Evolutionary conservation across 2,888 invertebrate genomes (phyloP), one percentile per base, ranked within the genome.

Genomic region (Acanthosepion esculentum): DNA sequence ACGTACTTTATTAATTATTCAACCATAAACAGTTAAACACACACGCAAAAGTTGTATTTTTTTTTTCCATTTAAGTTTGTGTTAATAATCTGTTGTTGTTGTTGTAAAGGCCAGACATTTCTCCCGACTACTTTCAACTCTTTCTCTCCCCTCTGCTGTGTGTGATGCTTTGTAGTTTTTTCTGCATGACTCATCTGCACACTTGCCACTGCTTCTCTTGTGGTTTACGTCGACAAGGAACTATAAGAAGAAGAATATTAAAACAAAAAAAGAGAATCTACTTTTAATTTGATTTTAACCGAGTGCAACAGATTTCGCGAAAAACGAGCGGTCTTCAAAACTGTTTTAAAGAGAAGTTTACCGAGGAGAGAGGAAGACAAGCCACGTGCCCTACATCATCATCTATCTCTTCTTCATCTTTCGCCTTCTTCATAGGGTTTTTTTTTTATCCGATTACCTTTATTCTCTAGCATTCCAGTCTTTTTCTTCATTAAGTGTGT

Each of bases 131-230:
- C 59, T 4, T 59, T 59, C 59, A 59, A 59, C 59, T 23, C 23
- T 59, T 59, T 23, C 23, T 23, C 59, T 59, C 59, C 59, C 59
- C 59, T 20, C 59, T 59, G 59, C 23, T 78, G 78, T 78, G 78
- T 78, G 7, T 78, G 78, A 78, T 59, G 59, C 59, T 59, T 59
- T 59, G 6, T 59, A 59, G 59, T 59, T 59, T 59, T 33, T 41
- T 41, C 41, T n/a, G n/a, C n/a, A 78, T 78, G 78, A 78, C 78
- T 78, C 78, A 78, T n/a, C 78, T 78, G n/a, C 78, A 78, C 78
- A n/a, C 78, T 78, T 78, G 78, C 78, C 78, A 18, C 33, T 78
- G 59, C n/a, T 78, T n/a, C n/a, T 78, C 78, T 29, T 78, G 18
- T n/a, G n/a, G 78, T 78, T 78, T 78, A 78, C 78, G 78, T 78